Conservation (phyloP, 1,140 invertebrate species). For the Lucilia cuprina region DNA sequence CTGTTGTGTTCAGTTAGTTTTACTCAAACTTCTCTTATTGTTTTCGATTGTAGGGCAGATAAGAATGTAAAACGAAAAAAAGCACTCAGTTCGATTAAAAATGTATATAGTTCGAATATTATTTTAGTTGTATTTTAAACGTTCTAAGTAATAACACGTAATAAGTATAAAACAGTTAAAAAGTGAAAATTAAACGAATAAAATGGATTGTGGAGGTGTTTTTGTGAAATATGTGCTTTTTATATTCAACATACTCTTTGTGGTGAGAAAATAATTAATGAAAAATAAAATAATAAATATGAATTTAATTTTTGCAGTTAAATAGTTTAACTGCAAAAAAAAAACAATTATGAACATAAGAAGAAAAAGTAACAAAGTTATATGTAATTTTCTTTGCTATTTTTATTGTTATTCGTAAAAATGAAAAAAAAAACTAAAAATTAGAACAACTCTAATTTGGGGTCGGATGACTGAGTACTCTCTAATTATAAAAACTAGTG, state of each 20-base stretch:
- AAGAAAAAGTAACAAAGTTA: neutral
- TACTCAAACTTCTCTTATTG: neutral
- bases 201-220: slow-evolving; percentile 73
- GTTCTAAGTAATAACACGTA: neutral
- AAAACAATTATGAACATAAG: neutral
- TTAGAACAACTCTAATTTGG: neutral
- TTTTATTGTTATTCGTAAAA: neutral
- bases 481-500: neutral
- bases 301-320: neutral
- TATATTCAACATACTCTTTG: slow-evolving; percentile 83
- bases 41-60: too few relatives aligned
- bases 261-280: slow-evolving; percentile 69
- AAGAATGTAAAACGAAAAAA: too few relatives aligned
- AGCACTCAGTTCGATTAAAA: too few relatives aligned
- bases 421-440: too few relatives aligned
- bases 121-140: neutral
- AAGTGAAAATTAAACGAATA: neutral
- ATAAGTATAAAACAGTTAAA: neutral
- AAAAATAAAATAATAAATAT: neutral
- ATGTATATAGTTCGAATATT: too few relatives aligned
- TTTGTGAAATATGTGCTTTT: slow-evolving; percentile 85
- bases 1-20: too few relatives aligned
- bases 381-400: neutral
- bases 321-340: neutral
- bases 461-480: neutral